Evolutionary conservation across 2,113 vertebrate genomes (phyloP), one percentile per base, ranked within the genome.

Genomic region (Scytalopus superciliaris): DNA sequence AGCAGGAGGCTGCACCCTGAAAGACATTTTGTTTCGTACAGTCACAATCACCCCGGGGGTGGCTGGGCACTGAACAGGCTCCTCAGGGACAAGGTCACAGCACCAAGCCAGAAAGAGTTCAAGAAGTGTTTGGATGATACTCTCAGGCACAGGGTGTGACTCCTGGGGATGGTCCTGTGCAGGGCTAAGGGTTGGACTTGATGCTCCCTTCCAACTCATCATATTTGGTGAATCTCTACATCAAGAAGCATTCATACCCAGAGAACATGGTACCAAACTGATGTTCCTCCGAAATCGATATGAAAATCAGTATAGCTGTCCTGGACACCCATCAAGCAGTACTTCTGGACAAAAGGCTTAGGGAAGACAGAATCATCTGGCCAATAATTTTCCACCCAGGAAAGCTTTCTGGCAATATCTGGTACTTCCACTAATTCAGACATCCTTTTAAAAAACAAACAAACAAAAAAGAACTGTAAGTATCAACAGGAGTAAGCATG

Each of bases 311-410:
- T 99, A 82, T 99, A 99, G 97, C 99, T 99, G 97, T 99, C 98
- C 97, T 99, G 99, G 93, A 99, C 99, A 63, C 99, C 99, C 99
- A 99, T 99, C 78, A 99, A 98, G 92, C 99, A 99, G 94, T 99
- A 99, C 97, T 99, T 99, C 98, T 99, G 99, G 97, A 99, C 99
- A 96, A 99, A 99, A 70, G 99, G 99, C 93, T 99, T 99, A 81
- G 99, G 99, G 97, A 99, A 99, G 96, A 99, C 99, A 73, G 99
- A 99, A 96, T 99, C 99, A 59, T 99, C 99, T 10, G 99, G 99
- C 99, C 99, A 99, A 89, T 99, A 99, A 97, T 99, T 99, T 98
- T 99, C 99, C 40, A 99, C 99, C 99, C 99, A 99, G 14, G 99
- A 99, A 98, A 99, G 99, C 95, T 99, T 99, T 98, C 98, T 98